A percentile compares a stretch with the other conserved stretches of the same genome.
phyloP scores from a whole-genome alignment of 2,797 vertebrate genomes.

The Eulemur mongoz region DNA sequence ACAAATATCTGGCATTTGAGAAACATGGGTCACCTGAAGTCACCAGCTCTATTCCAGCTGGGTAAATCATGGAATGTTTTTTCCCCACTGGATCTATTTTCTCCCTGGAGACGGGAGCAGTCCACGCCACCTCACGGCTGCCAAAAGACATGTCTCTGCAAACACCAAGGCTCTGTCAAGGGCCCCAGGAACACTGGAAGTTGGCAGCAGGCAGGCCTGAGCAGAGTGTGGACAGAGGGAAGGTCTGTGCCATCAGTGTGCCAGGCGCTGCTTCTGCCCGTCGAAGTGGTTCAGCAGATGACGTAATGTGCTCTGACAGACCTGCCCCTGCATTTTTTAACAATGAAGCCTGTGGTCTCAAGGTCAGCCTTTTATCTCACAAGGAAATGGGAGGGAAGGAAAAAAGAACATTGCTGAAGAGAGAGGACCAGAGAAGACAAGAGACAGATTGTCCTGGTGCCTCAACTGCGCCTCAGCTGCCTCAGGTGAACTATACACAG shows the following conservation, averaged over 20 bases:
- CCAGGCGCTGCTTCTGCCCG: background rate
- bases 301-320: constrained; percentile 6
- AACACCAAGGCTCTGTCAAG: background rate
- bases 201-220: background rate
- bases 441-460: background rate
- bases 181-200: background rate
- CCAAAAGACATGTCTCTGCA: constrained; percentile 39
- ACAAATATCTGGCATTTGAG: background rate
- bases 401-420: constrained; percentile 58
- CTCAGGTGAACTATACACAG: background rate
- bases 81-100: background rate
- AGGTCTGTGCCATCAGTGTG: background rate
- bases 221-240: background rate
- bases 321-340: constrained; percentile 3
- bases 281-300: background rate
- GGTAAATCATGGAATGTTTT: background rate
- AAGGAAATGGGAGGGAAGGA: constrained; percentile 31
- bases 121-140: background rate
- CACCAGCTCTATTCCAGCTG: background rate
- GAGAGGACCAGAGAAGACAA: constrained; percentile 66
- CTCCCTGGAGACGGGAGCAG: background rate
- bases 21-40: background rate
- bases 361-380: constrained; percentile 69
- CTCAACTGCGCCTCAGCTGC: background rate
- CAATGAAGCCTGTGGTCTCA: constrained; percentile 54